Percentiles rank a stretch among this genome's conserved stretches.
Conservation (phyloP, 2,888 invertebrate genomes). For the Steinernema scapterisci region DNA sequence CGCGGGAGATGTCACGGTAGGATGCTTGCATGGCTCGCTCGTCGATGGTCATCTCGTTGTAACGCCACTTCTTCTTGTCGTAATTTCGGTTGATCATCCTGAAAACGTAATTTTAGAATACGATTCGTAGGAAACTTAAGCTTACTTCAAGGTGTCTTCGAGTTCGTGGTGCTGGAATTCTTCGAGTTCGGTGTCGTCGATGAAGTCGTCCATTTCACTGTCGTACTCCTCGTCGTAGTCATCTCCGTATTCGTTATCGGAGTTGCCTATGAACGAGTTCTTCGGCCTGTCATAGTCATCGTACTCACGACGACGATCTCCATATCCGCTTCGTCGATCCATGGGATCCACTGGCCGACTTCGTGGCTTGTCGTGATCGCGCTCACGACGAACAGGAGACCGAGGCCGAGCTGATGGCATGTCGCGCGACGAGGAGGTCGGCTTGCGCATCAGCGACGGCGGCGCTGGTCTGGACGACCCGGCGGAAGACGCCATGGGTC, state of each 20-base stretch:
- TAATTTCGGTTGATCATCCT: constrained; percentile 61
- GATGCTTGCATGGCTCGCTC: constrained; percentile 56
- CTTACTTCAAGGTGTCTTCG: constrained; percentile 57
- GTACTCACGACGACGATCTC: not conserved
- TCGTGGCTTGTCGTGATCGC: not conserved
- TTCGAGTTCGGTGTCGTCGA: constrained; percentile 62
- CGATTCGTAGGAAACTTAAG: not conserved
- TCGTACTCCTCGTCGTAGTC: constrained; percentile 61
- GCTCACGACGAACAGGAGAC: not conserved
- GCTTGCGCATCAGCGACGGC: constrained; percentile 6
- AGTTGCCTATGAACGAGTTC: not conserved
- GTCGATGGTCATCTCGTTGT: constrained; percentile 59
- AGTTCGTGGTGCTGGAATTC: constrained; percentile 53
- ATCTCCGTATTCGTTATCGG: constrained; percentile 42
- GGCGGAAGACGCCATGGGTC: not conserved
- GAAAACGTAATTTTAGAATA: not conserved
- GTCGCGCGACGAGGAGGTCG: not conserved
- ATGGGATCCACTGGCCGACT: not conserved
- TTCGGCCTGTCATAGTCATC: not conserved
- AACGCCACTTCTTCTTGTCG: constrained; percentile 60
- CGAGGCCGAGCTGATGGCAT: not conserved
- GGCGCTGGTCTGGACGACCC: not conserved
- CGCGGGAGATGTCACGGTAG: constrained; percentile 54
- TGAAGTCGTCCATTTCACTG: constrained; percentile 65
- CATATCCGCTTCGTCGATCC: constrained; percentile 1